Evolutionary conservation across 2,797 vertebrate genomes (phyloP).

Genomic region (Carduelis carduelis): DNA sequence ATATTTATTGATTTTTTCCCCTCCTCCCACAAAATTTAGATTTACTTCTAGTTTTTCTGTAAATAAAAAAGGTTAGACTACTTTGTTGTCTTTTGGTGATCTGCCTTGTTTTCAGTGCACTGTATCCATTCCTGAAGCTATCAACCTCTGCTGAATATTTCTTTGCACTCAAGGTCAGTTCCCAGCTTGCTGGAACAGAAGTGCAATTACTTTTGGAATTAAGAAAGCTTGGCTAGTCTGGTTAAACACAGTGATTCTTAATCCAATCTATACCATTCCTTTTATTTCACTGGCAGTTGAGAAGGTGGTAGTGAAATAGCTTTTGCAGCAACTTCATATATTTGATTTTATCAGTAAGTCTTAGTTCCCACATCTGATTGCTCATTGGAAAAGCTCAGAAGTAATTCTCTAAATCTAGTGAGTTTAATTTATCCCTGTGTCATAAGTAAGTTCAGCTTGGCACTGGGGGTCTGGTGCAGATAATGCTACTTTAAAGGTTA

Average conservation of each 20-base stretch:
- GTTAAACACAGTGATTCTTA: background rate
- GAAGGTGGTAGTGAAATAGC: slow-evolving; percentile 7
- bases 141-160: slow-evolving; percentile 7
- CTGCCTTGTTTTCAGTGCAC: background rate
- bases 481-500: slow-evolving; percentile 18
- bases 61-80: background rate
- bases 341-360: slow-evolving; percentile 48
- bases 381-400: slow-evolving; percentile 35
- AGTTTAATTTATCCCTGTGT: slow-evolving; percentile 35
- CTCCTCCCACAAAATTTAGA: background rate
- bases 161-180: slow-evolving; percentile 26
- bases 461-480: background rate
- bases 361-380: slow-evolving; percentile 26
- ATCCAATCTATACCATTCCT: slow-evolving; percentile 7
- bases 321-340: slow-evolving; percentile 19
- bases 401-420: slow-evolving; percentile 21
- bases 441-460: background rate
- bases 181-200: background rate
- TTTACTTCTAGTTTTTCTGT: background rate
- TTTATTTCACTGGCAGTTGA: slow-evolving; percentile 36
- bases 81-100: background rate
- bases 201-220: slow-evolving; percentile 52
- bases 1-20: background rate
- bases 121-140: background rate
- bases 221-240: slow-evolving; percentile 20